Base-by-base conservation (phyloP, 1,140 invertebrate genomes). In the Drosophila dunni region DNA sequence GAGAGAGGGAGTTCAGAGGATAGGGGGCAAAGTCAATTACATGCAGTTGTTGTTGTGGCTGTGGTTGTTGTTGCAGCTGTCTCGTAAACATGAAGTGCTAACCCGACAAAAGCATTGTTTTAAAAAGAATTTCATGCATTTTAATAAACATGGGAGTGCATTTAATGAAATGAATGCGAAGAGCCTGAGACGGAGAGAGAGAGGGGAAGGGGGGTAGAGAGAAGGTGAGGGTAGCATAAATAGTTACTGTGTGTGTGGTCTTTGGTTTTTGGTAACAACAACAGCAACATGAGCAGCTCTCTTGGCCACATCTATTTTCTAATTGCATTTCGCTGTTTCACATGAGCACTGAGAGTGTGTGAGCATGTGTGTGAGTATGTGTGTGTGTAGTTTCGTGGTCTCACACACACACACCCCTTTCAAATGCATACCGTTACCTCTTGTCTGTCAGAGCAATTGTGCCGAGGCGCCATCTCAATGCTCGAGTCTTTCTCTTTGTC, bases 81-180 rank as follows among this genome's bases (percentile, higher is more conserved):
- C 74, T 57, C 74, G 72, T 79, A 77, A 79, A 79, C 69, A 79
- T 73, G 46, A 57, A 58, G 63, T 77, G 69, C 67, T 66, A 61
- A 45, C 48, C 63, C 58, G 56, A 79, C 56, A 51, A 62, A 56
- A 53, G 62, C 63, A 74, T 74, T 79, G 58, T 70, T 86, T 83
- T 81, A 80, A 88, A 84, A 79, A 88, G 72, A 66, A 80, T 88
- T 89, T 75, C 78, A 68, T 79, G 83, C 79, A 82, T 88, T 86
- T 86, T 86, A 86, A 83, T 86, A 88, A 86, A 88, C 83, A 83
- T 83, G 63, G 58, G 61, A 63, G 74, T 54, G 74, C 79, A 77
- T 86, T 88, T 83, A 88, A 86, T 89, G 79, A 83, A 86, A 88
- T 70, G 65, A 29, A 29, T 29, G 24, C 24, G 24, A 29, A 29